Percentiles rank a stretch among this genome's conserved stretches.
Evolutionary conservation across 1,140 invertebrate genomes (phyloP).

Genomic region (Lutraria rhynchaena): DNA sequence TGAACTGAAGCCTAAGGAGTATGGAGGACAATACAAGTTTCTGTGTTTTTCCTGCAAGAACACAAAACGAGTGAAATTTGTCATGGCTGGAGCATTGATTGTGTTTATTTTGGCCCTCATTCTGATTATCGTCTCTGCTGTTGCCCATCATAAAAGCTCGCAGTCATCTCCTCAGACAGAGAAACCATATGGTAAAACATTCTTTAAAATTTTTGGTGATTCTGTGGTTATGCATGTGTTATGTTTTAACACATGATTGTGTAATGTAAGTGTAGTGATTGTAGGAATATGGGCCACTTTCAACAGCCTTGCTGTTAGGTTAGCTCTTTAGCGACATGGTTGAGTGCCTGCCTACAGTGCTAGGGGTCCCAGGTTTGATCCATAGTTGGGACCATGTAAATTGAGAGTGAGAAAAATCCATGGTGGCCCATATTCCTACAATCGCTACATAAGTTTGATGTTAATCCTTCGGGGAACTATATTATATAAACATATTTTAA

Average conservation of each 20-base stretch:
- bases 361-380: no score
- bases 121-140: conserved; percentile 36
- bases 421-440: no score
- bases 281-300: no score
- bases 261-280: not conserved
- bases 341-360: no score
- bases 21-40: not conserved
- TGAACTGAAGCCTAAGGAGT: conserved; percentile 20
- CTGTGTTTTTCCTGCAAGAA: conserved; percentile 36
- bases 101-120: conserved; percentile 24
- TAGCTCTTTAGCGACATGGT: no score
- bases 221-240: no score
- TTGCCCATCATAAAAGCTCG: conserved; percentile 16
- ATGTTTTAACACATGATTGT: not conserved
- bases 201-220: not conserved
- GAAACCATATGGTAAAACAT: not conserved
- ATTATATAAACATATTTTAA: no score
- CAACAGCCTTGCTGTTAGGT: no score
- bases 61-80: conserved; percentile 42
- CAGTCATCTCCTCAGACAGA: not conserved
- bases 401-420: no score
- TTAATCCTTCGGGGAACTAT: no score
- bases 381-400: no score
- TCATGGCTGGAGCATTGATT: conserved; percentile 3
- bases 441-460: no score